Evolutionary conservation across 1,140 invertebrate genomes (phyloP).

Genomic region (Centruroides vittatus): DNA sequence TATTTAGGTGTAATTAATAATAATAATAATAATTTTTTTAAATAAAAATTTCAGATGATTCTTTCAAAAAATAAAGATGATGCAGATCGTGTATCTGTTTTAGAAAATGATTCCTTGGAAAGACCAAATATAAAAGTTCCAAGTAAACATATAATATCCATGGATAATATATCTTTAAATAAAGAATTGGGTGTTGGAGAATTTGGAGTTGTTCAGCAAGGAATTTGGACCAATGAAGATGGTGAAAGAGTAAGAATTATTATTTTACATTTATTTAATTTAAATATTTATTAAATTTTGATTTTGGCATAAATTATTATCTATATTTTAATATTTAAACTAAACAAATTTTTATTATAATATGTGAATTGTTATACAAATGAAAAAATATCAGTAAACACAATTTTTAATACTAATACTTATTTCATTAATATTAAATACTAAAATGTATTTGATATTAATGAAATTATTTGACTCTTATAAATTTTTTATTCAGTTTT

Average conservation of each 20-base stretch:
- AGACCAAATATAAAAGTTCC: constrained; percentile 64
- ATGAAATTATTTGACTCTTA: too few species aligned
- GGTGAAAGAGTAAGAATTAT: constrained; percentile 57
- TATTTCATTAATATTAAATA: too few species aligned
- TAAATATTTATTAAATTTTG: background rate
- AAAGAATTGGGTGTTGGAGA: constrained; percentile 91
- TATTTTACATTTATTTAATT: constrained; percentile 1
- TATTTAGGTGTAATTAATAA: too few species aligned
- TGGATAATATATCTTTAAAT: constrained; percentile 81
- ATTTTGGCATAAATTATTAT: constrained; percentile 1
- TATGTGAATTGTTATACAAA: too few species aligned
- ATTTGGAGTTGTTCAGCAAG: constrained; percentile 95
- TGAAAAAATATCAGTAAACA: too few species aligned
- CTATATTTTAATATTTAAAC: too few species aligned
- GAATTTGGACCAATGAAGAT: constrained; percentile 87
- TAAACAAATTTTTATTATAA: too few species aligned
- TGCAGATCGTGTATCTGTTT: constrained; percentile 23
- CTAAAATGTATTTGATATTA: too few species aligned
- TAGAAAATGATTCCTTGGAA: constrained; percentile 18
- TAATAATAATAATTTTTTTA: too few species aligned
- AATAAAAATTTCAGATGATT: constrained; percentile 25
- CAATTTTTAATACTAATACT: too few species aligned
- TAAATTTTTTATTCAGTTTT: too few species aligned
- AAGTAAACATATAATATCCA: constrained; percentile 88
- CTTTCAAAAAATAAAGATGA: constrained; percentile 28